Percentiles rank a stretch among this genome's conserved stretches.
phyloP scores from a whole-genome alignment of 2,888 invertebrate genomes.

The Colletes collaris region DNA sequence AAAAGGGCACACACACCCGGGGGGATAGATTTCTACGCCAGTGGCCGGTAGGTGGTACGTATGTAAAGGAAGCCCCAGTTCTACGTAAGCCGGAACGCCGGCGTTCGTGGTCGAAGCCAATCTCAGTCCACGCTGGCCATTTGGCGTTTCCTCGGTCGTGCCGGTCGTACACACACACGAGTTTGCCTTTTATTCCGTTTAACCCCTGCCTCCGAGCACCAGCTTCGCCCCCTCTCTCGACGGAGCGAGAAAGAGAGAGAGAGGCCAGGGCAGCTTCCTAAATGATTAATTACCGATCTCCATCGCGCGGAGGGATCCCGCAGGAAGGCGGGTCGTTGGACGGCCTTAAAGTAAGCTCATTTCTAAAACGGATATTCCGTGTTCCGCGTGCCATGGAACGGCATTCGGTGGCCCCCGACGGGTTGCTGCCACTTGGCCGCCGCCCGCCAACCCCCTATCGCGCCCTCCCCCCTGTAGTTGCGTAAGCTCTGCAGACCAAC shows the following conservation, averaged over 20 bases:
- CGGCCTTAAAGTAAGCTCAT: constrained; percentile 76
- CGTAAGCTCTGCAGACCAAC: constrained; percentile 49
- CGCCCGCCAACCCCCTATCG: constrained; percentile 24
- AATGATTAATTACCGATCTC: constrained; percentile 82
- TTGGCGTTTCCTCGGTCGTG: constrained; percentile 76
- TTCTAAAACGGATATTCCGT: constrained; percentile 81
- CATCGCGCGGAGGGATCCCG: constrained; percentile 70
- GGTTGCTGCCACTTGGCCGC: constrained; percentile 63
- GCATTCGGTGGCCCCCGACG: constrained; percentile 68
- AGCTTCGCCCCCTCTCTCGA: constrained; percentile 42
- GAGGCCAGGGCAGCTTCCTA: constrained; percentile 67
- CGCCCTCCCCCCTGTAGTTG: constrained; percentile 37
- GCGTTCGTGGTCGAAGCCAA: constrained; percentile 68
- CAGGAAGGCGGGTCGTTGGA: constrained; percentile 62
- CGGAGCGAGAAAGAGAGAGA: constrained; percentile 1
- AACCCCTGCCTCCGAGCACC: constrained; percentile 53
- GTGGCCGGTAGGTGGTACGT: constrained; percentile 61
- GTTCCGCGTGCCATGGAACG: constrained; percentile 74
- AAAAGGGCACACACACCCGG: background rate
- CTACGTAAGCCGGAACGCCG: constrained; percentile 65
- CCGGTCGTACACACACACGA: constrained; percentile 56
- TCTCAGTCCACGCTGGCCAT: constrained; percentile 76
- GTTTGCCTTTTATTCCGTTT: constrained; percentile 65
- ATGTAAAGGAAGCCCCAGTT: constrained; percentile 71
- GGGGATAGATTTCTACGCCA: constrained; percentile 49